Evolutionary conservation across 2,888 invertebrate genomes (phyloP), one percentile per base, ranked within the genome.

Genomic region (Agonopterix alstromeriana): DNA sequence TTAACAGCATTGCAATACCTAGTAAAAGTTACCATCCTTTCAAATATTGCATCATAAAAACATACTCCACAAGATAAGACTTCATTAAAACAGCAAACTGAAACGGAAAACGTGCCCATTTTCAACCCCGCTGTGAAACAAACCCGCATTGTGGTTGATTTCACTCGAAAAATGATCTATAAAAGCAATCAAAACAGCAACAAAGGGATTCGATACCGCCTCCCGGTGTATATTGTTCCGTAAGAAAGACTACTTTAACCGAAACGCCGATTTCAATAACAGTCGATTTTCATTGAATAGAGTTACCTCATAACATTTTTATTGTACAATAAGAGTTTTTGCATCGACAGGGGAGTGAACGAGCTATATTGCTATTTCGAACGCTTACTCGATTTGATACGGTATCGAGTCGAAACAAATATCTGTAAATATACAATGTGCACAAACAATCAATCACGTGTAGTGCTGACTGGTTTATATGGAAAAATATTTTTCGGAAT

Each of bases 271-370:
- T 83, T 83, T 82, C 85, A 86, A 87, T 86, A 85, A 82, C 79
- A 69, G 77, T 69, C 70, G 75, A 75, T 77, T 81, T 27, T 83
- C 84, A 82, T 82, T 84, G 80, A 86, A 85, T 83, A 81, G 77
- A 81, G 79, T 84, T 81, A 82, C 78, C 82, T 85, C 85, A 75
- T 87, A 87, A 86, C 82, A 78, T 84, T 87, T 86, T 86, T 85
- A 87, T 85, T 84, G 81, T 78, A 82, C 82, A 80, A 80, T 82
- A 83, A 80, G 82, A 77, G 71, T 72, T 71, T 74, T 74, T 71
- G 68, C 71, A 70, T 54, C 65, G 67, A 67, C 43, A 42, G 65
- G 70, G 72, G 70, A 66, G 66, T 65, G 69, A 77, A 74, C 73
- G 70, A 54, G 63, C 67, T 73, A 79, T 84, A 83, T 84, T 83